Conservation (phyloP, 1,140 invertebrate genomes). For the Cephus cinctus region DNA sequence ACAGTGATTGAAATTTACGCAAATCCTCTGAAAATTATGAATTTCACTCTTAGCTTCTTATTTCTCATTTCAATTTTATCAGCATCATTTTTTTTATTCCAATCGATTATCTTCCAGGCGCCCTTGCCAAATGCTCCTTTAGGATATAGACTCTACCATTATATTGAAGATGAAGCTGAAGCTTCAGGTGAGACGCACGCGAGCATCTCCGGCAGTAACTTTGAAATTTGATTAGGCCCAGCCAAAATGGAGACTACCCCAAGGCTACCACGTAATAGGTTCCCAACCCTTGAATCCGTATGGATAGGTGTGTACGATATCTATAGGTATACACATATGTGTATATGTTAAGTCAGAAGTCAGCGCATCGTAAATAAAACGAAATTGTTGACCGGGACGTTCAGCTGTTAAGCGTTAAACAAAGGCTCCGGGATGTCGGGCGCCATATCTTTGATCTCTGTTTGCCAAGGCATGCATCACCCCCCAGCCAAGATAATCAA, state of each 20-base stretch:
- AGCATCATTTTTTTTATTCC: neutral
- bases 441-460: constrained; percentile 45
- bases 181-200: neutral
- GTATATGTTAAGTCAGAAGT: too few relatives aligned
- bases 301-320: too few relatives aligned
- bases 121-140: too few relatives aligned
- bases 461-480: constrained; percentile 44
- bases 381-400: constrained; percentile 44
- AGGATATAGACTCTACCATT: too few relatives aligned
- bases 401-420: constrained; percentile 45
- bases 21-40: too few relatives aligned
- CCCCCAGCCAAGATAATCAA: constrained; percentile 36
- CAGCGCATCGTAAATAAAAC: constrained; percentile 47
- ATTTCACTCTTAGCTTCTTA: constrained; percentile 3
- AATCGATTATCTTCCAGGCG: neutral
- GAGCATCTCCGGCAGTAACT: constrained; percentile 40
- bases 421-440: constrained; percentile 38
- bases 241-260: constrained; percentile 33
- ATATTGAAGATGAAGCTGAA: too few relatives aligned
- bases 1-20: too few relatives aligned
- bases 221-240: constrained; percentile 49
- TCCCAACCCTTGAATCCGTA: constrained; percentile 44
- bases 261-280: constrained; percentile 40
- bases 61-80: constrained; percentile 9
- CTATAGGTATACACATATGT: constrained; percentile 9